Evolutionary conservation across 2,113 vertebrate genomes (phyloP).

Genomic region (Narcine bancroftii): DNA sequence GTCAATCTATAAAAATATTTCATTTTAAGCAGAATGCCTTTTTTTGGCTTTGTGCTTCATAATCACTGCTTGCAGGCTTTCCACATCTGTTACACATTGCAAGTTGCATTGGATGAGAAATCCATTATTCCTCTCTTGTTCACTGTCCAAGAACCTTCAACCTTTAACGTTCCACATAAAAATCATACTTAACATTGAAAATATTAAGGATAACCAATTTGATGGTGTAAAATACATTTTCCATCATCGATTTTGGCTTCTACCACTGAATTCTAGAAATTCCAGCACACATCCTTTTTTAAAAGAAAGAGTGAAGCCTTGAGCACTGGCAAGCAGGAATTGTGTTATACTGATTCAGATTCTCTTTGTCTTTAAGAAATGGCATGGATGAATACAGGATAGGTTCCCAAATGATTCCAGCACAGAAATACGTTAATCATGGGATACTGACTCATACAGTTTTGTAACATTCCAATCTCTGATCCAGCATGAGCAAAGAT

Average conservation of each 20-base stretch:
- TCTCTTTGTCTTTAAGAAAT: not conserved
- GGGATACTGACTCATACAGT: too few species aligned
- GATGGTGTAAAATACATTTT: not conserved
- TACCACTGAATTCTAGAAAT: not conserved
- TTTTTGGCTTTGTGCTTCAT: conserved; percentile 5
- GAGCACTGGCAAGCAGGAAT: not conserved
- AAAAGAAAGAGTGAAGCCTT: not conserved
- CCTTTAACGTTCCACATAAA: not conserved
- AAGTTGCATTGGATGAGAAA: not conserved
- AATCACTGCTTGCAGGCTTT: not conserved
- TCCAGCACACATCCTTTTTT: not conserved
- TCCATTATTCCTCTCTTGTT: not conserved
- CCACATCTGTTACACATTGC: conserved; percentile 5
- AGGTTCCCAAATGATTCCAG: too few species aligned
- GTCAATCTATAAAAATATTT: not conserved
- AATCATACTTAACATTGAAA: too few species aligned
- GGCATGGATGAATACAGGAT: too few species aligned
- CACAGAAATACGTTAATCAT: too few species aligned
- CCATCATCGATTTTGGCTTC: not conserved
- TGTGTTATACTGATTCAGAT: not conserved
- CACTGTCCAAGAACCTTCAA: not conserved
- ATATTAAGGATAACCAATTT: not conserved
- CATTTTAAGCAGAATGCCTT: not conserved
- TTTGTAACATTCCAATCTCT: too few species aligned
- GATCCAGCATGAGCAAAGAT: too few species aligned